A percentile compares a stretch with the other conserved stretches of the same genome.
These are phyloP conservation scores for Rhinolophus sinicus DNA, from an alignment of 2,113 vertebrate species.

Conservation along the genomic window DNA sequence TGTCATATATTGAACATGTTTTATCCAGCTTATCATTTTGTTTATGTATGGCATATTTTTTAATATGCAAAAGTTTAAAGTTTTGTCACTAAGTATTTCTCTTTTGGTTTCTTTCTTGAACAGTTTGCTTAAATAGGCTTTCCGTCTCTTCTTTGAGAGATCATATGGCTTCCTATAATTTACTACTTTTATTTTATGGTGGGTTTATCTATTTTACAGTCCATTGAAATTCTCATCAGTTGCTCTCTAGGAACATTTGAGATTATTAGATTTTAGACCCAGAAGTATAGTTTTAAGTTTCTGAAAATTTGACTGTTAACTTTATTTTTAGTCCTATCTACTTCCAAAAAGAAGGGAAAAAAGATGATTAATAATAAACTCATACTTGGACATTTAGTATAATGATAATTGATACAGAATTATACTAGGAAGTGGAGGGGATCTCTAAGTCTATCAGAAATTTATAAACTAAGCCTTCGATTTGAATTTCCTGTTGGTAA, in stretches of 20 bases:
- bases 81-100: background rate
- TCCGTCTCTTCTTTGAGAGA: background rate
- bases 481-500: background rate
- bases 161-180: background rate
- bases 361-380: background rate
- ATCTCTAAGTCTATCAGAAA: background rate
- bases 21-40: background rate
- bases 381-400: background rate
- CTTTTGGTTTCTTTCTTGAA: background rate
- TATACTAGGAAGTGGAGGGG: background rate
- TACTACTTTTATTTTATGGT: background rate
- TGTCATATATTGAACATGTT: background rate
- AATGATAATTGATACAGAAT: background rate
- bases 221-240: background rate
- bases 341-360: background rate
- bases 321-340: slow-evolving; percentile 3
- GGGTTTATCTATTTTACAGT: background rate
- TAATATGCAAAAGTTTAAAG: background rate
- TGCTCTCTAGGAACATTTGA: background rate
- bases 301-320: background rate
- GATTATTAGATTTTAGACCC: background rate
- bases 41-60: background rate
- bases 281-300: slow-evolving; percentile 16
- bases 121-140: slow-evolving; percentile 35
- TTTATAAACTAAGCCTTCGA: background rate